These are phyloP conservation scores for Tachina lurida DNA, from an alignment of 2,888 invertebrate species.

Conservation along the genomic window DNA sequence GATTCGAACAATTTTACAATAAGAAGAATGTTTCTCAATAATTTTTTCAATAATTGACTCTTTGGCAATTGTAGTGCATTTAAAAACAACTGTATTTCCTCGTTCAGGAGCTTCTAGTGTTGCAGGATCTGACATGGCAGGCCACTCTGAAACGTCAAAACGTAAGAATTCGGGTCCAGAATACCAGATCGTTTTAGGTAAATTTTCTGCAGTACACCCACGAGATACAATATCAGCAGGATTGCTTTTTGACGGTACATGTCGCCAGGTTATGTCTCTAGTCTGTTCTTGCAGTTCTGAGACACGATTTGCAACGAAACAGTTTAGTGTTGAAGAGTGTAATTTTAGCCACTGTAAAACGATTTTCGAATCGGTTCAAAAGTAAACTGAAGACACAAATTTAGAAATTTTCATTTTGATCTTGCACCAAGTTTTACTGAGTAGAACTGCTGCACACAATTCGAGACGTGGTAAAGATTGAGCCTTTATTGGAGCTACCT, in stretches of 20 bases:
- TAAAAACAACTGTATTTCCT: neutral
- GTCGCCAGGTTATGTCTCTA: constrained; percentile 44
- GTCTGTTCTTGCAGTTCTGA: constrained; percentile 57
- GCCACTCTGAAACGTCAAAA: constrained; percentile 28
- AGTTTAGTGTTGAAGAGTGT: constrained; percentile 54
- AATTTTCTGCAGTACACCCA: constrained; percentile 32
- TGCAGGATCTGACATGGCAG: neutral
- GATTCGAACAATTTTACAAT: neutral
- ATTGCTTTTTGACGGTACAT: constrained; percentile 51
- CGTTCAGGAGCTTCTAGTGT: neutral
- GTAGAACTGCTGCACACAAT: constrained; percentile 64
- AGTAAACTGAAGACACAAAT: constrained; percentile 22
- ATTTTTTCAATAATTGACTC: neutral
- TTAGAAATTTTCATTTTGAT: constrained; percentile 23
- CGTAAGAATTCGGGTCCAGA: constrained; percentile 27
- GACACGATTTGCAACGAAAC: constrained; percentile 66
- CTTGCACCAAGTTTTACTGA: constrained; percentile 54
- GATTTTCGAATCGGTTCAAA: constrained; percentile 44
- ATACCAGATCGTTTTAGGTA: constrained; percentile 58
- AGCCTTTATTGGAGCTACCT: constrained; percentile 67
- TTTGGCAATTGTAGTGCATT: neutral
- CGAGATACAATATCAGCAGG: constrained; percentile 55
- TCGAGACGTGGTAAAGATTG: constrained; percentile 68
- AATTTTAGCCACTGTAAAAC: constrained; percentile 33
- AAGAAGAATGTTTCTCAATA: neutral